These are phyloP conservation scores for Tenthredo scrophulariae DNA, from an alignment of 2,888 invertebrate species.

Conservation along the genomic window DNA sequence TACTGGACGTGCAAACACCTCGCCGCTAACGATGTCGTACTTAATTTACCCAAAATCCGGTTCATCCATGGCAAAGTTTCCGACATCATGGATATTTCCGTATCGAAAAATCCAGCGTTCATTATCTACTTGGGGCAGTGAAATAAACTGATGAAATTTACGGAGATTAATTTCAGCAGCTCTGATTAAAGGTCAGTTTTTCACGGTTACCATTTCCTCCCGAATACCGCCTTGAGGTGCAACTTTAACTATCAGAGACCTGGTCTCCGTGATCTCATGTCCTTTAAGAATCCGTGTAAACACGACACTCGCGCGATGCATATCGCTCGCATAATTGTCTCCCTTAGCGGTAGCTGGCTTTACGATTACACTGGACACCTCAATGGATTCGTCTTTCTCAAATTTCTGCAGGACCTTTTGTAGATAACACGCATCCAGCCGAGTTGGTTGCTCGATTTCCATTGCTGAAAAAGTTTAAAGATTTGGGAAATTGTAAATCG, in stretches of 20 bases:
- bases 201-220: conserved; percentile 31
- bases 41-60: conserved; percentile 59
- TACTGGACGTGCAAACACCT: conserved; percentile 70
- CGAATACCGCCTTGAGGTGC: conserved; percentile 67
- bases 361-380: conserved; percentile 65
- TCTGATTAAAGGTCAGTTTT: neutral
- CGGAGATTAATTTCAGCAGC: neutral
- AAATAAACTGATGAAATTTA: neutral
- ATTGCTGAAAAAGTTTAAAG: conserved; percentile 6
- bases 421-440: conserved; percentile 69
- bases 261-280: conserved; percentile 2
- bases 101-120: conserved; percentile 64
- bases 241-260: conserved; percentile 63
- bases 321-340: conserved; percentile 75
- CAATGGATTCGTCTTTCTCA: conserved; percentile 67
- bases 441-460: conserved; percentile 59
- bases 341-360: conserved; percentile 73
- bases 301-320: conserved; percentile 68
- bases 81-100: conserved; percentile 72
- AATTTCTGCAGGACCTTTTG: conserved; percentile 67
- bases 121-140: conserved; percentile 62
- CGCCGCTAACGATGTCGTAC: conserved; percentile 66
- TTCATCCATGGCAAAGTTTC: conserved; percentile 71
- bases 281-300: conserved; percentile 58
- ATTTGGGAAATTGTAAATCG: too few relatives aligned